Base-by-base conservation (phyloP, 2,113 vertebrate species). In the Prunella himalayana region DNA sequence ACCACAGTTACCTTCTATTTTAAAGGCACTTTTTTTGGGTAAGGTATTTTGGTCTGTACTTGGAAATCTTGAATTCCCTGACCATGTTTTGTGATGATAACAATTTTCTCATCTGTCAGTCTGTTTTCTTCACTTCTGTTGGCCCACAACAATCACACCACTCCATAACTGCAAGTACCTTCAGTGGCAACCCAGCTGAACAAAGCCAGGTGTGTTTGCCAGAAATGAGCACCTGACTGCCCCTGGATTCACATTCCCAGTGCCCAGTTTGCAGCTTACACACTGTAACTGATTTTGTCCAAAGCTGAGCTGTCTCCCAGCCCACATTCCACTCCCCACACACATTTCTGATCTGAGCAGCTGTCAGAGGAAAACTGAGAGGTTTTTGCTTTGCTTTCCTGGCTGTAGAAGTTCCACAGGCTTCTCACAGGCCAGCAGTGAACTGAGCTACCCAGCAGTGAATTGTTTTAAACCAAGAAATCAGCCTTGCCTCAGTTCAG, bases 141-240 rank as follows among this genome's bases (percentile, higher is more conserved):
- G 47, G 39, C 72, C 44, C 27, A 9, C 0, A 0, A 41, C 64
- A 78, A 63, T 51, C 47, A 11, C 49, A 33, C 12, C 1, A 0
- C 30, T 87, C 44, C 54, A 37, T 68, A 75, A 49, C 25, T 54
- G 24, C 53, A 61, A 41, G 20, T 44, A 6, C 3, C 1, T 57
- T 76, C 45, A 15, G 28, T 87, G 81, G 56, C 56, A 87, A 1
- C 30, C 3, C 3, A 84, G 68, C 73, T 84, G 66, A 86, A 30
- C 57, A 68, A 70, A 45, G 30, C 54, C 22, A 11, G 39, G 28
- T 31, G 7, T 53, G 51, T 72, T 86, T 78, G 76, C 24, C 69
- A 91, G 88, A 31, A 45, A 18, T 28, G 54, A n/a, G 5, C 28
- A 25, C 30, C 0, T 6, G 22, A 42, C 15, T 37, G 69, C 44